Evolutionary conservation across 1,140 invertebrate species (phyloP).

Genomic region (Aricia agestis): DNA sequence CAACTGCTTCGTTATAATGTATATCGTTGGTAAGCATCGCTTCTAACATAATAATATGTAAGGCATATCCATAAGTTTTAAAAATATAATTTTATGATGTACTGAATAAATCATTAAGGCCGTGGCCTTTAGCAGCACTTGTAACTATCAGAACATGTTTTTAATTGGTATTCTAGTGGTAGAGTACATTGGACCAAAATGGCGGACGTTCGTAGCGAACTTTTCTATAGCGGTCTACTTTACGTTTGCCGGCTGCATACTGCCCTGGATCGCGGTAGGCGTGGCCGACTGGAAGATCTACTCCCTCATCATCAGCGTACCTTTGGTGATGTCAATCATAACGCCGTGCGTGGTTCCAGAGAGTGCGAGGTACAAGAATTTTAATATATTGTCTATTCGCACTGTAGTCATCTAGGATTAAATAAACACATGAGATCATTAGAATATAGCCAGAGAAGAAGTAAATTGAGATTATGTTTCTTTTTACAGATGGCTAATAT

Average conservation of each 20-base stretch:
- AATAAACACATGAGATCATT: too few species aligned
- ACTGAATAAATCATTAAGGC: too few species aligned
- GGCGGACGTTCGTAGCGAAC: constrained; percentile 91
- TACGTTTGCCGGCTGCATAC: constrained; percentile 84
- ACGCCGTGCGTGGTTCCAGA: constrained; percentile 88
- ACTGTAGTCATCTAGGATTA: too few species aligned
- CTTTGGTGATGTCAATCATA: constrained; percentile 80
- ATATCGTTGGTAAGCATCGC: constrained; percentile 85
- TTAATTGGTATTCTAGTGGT: constrained; percentile 80
- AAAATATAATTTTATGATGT: too few species aligned
- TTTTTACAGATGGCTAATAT: constrained; percentile 84
- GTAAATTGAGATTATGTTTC: too few species aligned
- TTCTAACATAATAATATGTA: too few species aligned
- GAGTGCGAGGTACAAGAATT: constrained; percentile 81
- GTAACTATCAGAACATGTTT: too few species aligned
- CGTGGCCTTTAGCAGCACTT: too few species aligned
- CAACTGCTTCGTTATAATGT: constrained; percentile 95
- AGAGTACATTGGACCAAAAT: constrained; percentile 91
- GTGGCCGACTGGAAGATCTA: constrained; percentile 86
- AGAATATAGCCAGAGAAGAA: too few species aligned
- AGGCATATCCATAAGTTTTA: too few species aligned
- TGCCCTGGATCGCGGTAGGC: constrained; percentile 89
- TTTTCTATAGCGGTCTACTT: constrained; percentile 94
- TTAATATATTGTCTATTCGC: neutral
- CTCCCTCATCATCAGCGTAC: constrained; percentile 83